Base-by-base conservation (phyloP, 2,113 vertebrate species). In the Melanostigma gelatinosum region DNA sequence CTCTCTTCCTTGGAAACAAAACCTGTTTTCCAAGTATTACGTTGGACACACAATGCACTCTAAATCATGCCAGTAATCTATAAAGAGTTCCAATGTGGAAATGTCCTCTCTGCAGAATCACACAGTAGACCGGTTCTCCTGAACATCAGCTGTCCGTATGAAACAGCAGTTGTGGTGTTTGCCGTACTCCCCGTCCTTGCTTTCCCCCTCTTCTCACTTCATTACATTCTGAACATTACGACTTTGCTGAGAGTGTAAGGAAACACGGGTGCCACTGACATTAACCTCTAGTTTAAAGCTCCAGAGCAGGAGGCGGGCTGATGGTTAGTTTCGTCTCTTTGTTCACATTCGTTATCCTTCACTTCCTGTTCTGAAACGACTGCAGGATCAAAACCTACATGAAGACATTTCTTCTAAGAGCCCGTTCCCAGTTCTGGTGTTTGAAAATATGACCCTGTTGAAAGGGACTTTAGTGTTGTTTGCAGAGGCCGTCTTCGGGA, bases 181-280 rank as follows among this genome's bases (percentile, higher is more conserved):
- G 77, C 62, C 27, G 32, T 42, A 2, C 75, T 77, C 71, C 36
- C n/a, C n/a, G 82, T 84, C 91, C 89, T 89, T 87, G 74, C 80
- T 62, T 40, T 81, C 76, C 80, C 54, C 84, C 75, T 89, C 68
- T 86, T 71, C 64, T 83, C 85, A 86, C 89, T 86, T 80, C 89
- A 89, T 91, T 89, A 86, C 88, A 81, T 89, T 87, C 72, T 67
- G 84, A 88, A 76, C 89, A 90, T 87, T 84, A 77, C 71, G 86
- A 85, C 88, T 89, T 80, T 80, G 77, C 74, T 81, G 77, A 84
- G 82, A 71, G 85, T 72, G 79, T 67, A 29, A 72, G 80, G 82
- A 80, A 88, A 89, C 73, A 75, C 0, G 58, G 77, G 64, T n/a
- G 27, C 63, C 38, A 27, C 77, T 52, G 77, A 77, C 69, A 68